These are phyloP conservation scores for Hippoglossus stenolepis DNA, from an alignment of 2,113 vertebrate genomes.

Conservation along the genomic window DNA sequence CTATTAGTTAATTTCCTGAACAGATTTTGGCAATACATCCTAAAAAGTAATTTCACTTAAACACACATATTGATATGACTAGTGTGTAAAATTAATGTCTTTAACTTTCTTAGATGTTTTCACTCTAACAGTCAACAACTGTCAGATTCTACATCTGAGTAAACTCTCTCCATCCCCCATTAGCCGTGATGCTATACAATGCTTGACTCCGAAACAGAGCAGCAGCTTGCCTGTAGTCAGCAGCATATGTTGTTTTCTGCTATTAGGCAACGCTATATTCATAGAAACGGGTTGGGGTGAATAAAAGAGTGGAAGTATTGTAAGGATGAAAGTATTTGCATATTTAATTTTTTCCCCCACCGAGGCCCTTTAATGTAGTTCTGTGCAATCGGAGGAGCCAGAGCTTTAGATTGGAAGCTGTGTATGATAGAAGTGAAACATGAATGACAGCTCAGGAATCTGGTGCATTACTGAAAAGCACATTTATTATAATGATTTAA, in stretches of 20 bases:
- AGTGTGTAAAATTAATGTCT: neutral
- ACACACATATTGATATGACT: neutral
- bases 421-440: neutral
- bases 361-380: constrained; percentile 18
- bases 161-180: constrained; percentile 13
- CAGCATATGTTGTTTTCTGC: constrained; percentile 64
- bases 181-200: constrained; percentile 2
- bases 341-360: constrained; percentile 25
- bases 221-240: constrained; percentile 58
- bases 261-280: constrained; percentile 21
- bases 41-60: neutral
- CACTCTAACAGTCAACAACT: neutral
- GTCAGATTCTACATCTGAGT: neutral
- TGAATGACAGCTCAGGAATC: neutral
- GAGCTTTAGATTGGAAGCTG: neutral
- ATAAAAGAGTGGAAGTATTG: constrained; percentile 1
- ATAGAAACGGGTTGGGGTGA: constrained; percentile 12
- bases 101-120: neutral
- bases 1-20: no score
- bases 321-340: constrained; percentile 24
- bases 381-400: neutral
- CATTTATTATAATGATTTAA: constrained; percentile 35
- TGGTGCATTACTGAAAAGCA: constrained; percentile 23
- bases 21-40: no score
- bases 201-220: constrained; percentile 33